phyloP scores from a whole-genome alignment of 2,888 invertebrate species.

The Protonemura montana region DNA sequence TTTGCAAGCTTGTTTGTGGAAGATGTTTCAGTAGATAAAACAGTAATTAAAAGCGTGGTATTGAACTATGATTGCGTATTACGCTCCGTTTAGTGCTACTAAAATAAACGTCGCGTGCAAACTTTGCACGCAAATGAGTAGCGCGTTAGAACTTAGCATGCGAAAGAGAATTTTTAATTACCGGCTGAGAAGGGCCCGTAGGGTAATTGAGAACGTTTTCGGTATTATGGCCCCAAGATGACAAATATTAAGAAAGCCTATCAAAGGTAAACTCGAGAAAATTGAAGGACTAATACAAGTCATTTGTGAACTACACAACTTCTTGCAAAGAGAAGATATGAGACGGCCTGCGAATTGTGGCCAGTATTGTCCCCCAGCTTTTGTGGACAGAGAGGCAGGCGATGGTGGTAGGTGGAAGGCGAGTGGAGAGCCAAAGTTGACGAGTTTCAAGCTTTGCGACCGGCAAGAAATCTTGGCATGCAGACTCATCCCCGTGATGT shows the following conservation, averaged over 20 bases:
- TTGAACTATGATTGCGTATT: no score
- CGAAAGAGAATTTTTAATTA: constrained; percentile 8
- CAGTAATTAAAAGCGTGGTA: no score
- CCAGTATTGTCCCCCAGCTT: neutral
- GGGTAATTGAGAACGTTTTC: constrained; percentile 4
- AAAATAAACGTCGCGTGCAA: no score
- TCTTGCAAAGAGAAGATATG: neutral
- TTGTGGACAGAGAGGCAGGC: neutral
- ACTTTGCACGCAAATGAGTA: no score
- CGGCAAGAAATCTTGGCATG: neutral
- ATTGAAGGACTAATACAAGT: neutral
- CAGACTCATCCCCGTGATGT: neutral
- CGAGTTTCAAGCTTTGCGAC: neutral
- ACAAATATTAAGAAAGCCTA: neutral
- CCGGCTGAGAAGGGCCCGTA: neutral
- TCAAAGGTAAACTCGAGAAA: neutral
- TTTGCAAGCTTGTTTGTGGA: no score
- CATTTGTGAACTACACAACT: neutral
- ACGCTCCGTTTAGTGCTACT: no score
- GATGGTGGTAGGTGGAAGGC: neutral
- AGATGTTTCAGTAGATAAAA: no score
- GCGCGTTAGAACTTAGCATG: no score
- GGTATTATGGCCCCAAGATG: neutral
- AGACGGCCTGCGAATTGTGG: neutral
- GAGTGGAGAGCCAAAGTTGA: neutral